These are phyloP conservation scores for Ctenopoma multispine DNA, from an alignment of 2,797 vertebrate species.

Conservation along the genomic window DNA sequence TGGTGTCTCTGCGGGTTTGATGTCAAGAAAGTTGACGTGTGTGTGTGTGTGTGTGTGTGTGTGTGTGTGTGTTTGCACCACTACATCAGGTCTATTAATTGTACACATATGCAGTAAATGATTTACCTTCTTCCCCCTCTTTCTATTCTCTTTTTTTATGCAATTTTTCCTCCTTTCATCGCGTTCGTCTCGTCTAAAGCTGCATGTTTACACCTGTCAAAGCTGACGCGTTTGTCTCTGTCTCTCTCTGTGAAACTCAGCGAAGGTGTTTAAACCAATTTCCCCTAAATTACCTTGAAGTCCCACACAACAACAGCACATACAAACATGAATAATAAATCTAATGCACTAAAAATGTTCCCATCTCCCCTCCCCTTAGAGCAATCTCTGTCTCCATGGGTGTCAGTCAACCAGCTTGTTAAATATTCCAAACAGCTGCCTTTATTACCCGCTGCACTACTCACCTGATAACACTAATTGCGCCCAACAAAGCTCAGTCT, in stretches of 20 bases:
- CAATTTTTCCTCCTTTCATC: neutral
- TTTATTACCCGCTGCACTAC: conserved; percentile 10
- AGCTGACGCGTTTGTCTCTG: too few relatives aligned
- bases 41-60: conserved; percentile 38
- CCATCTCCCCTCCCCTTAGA: too few relatives aligned
- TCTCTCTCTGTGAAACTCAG: too few relatives aligned
- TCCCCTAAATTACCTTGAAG: too few relatives aligned
- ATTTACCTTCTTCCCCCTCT: conserved; percentile 18
- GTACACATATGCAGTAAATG: conserved; percentile 36
- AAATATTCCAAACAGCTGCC: conserved; percentile 39
- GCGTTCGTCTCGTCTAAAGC: too few relatives aligned
- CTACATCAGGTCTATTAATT: conserved; percentile 10
- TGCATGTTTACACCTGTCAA: too few relatives aligned
- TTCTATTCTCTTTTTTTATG: conserved; percentile 3
- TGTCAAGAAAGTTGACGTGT: conserved; percentile 40
- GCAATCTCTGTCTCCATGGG: neutral
- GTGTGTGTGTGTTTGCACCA: conserved; percentile 34
- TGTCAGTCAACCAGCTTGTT: conserved; percentile 26
- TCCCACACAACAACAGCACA: neutral
- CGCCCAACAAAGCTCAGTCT: neutral
- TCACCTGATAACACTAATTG: conserved; percentile 53
- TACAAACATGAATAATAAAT: neutral
- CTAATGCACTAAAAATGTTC: neutral
- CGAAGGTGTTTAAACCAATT: too few relatives aligned
- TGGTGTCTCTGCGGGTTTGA: conserved; percentile 56